Evolutionary conservation across 2,797 vertebrate species (phyloP).

Genomic region (Tarsius wallacei): DNA sequence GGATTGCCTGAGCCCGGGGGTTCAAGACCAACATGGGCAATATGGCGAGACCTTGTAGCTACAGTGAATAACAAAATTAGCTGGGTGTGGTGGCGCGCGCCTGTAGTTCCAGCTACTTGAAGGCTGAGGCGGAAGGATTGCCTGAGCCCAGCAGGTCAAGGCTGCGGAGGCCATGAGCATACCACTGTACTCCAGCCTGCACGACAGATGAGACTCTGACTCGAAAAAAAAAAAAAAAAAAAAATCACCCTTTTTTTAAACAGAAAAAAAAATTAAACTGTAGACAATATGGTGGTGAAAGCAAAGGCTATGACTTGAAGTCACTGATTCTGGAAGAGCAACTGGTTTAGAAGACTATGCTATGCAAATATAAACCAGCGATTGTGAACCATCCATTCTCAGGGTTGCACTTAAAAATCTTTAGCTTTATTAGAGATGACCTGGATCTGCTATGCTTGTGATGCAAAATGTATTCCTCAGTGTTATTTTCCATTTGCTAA

Average conservation of each 20-base stretch:
- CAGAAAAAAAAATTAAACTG: neutral
- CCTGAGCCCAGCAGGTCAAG: no score
- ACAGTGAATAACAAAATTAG: no score
- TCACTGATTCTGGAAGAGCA: neutral
- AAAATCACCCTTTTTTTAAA: neutral
- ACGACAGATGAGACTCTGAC: no score
- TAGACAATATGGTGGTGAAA: neutral
- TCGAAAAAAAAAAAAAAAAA: no score
- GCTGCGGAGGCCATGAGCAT: no score
- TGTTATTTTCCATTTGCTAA: slow-evolving; percentile 58
- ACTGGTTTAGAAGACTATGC: slow-evolving; percentile 26
- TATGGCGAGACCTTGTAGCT: no score
- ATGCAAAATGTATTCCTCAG: neutral
- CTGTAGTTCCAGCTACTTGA: no score
- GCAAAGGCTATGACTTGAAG: slow-evolving; percentile 35
- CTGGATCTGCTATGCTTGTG: neutral
- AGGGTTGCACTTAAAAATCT: neutral
- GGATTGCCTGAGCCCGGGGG: no score
- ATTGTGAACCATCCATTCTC: neutral
- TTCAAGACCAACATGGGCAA: no score
- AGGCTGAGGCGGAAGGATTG: no score
- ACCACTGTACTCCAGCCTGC: no score
- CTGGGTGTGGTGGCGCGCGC: no score
- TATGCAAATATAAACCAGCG: neutral
- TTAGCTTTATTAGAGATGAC: neutral